Conservation (phyloP, 2,797 vertebrate genomes). For the Vultur gryphus region DNA sequence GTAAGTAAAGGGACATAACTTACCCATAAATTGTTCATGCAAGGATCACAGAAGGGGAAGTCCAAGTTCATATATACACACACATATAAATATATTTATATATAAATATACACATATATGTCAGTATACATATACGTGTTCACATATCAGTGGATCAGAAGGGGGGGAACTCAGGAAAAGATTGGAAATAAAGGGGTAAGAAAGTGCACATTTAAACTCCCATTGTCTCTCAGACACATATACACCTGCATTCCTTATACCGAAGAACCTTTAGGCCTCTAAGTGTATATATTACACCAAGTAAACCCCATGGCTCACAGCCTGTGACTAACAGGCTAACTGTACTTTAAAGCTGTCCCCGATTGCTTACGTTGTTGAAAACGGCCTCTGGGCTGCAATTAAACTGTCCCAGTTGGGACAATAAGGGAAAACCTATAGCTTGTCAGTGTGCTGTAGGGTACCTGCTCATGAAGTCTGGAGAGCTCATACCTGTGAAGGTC, state of each 20-base stretch:
- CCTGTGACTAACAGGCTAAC: not conserved
- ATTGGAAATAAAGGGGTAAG: not conserved
- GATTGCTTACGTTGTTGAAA: not conserved
- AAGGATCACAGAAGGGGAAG: not conserved
- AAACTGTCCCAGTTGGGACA: not conserved
- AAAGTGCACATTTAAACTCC: not conserved
- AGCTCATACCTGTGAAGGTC: not conserved
- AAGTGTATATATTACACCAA: not conserved
- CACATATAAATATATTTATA: not conserved
- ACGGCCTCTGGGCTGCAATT: not conserved
- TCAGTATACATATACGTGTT: not conserved
- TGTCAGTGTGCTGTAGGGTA: not conserved
- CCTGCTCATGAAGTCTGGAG: not conserved
- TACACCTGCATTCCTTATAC: not conserved
- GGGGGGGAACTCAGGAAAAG: not conserved
- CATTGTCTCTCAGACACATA: not conserved
- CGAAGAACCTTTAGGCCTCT: not conserved
- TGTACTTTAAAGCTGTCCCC: not conserved
- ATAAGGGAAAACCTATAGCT: not conserved
- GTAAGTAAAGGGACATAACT: not conserved
- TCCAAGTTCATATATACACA: not conserved
- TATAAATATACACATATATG: not conserved
- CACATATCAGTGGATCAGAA: not conserved
- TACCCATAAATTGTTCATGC: not conserved
- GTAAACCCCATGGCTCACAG: not conserved